Evolutionary conservation across 2,113 vertebrate species (phyloP).

Genomic region (Ptyas mucosa): DNA sequence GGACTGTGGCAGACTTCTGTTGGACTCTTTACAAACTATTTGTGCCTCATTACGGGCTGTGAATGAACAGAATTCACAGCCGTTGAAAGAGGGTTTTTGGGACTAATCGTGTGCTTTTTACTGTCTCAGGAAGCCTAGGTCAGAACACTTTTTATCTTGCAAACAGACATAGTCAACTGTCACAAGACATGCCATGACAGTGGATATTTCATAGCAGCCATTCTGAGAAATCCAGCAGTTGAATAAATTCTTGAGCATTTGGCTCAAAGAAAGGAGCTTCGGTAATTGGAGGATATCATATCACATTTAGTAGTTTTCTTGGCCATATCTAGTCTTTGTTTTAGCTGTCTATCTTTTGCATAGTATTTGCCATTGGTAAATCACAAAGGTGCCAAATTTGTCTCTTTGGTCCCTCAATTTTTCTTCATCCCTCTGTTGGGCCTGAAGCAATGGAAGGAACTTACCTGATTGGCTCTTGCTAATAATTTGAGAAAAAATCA

Average conservation of each 20-base stretch:
- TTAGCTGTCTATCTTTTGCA: background rate
- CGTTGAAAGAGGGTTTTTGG: no score
- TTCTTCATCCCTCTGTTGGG: background rate
- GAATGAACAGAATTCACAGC: no score
- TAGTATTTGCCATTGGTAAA: background rate
- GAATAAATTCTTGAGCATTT: background rate
- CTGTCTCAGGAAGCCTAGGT: no score
- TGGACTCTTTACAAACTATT: no score
- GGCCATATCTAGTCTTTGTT: background rate
- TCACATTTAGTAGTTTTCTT: background rate
- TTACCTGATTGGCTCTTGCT: background rate
- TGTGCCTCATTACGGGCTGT: no score
- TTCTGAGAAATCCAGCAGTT: background rate
- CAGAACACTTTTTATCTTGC: background rate
- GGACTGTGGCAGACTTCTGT: no score
- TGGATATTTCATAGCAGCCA: background rate
- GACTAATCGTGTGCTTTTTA: no score
- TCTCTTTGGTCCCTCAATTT: background rate
- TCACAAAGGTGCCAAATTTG: background rate
- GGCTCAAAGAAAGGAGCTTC: background rate
- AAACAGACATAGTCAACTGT: background rate
- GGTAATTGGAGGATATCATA: background rate
- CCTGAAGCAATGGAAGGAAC: background rate
- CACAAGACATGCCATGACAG: background rate
- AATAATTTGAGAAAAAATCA: background rate